Conservation (phyloP, 2,888 invertebrate genomes). For the Scaptodrosophila latifasciaeformis region DNA sequence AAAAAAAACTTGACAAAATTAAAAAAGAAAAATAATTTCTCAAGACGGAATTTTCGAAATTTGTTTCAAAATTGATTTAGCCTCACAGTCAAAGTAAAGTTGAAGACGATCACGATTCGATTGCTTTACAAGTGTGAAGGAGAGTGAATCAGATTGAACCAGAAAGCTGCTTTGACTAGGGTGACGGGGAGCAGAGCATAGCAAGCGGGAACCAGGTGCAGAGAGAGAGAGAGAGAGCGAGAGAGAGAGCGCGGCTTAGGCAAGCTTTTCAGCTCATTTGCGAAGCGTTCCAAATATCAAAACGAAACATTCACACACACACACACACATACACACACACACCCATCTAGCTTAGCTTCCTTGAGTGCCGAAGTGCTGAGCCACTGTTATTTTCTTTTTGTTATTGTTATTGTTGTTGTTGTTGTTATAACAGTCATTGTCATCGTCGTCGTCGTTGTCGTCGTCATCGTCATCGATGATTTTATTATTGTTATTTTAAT, state of each 20-base stretch:
- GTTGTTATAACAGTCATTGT: conserved; percentile 31
- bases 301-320: conserved; percentile 33
- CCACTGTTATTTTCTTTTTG: no score
- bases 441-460: conserved; percentile 14
- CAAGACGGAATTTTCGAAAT: no score
- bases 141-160: no score
- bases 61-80: no score
- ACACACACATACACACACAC: conserved; percentile 18
- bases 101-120: no score
- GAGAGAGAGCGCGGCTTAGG: conserved; percentile 2
- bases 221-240: conserved; percentile 1
- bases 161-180: no score
- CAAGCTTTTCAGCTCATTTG: conserved; percentile 18
- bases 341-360: not conserved
- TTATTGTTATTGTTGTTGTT: conserved; percentile 2
- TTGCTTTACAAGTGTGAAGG: no score
- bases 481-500: conserved; percentile 55
- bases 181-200: no score
- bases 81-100: no score
- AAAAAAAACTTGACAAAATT: no score
- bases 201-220: not conserved
- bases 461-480: conserved; percentile 45
- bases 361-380: no score
- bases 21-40: no score
- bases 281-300: conserved; percentile 53